A percentile compares a stretch with the other conserved stretches of the same genome.
Evolutionary conservation across 2,888 invertebrate species (phyloP).

Genomic region (Orthosia gothica): DNA sequence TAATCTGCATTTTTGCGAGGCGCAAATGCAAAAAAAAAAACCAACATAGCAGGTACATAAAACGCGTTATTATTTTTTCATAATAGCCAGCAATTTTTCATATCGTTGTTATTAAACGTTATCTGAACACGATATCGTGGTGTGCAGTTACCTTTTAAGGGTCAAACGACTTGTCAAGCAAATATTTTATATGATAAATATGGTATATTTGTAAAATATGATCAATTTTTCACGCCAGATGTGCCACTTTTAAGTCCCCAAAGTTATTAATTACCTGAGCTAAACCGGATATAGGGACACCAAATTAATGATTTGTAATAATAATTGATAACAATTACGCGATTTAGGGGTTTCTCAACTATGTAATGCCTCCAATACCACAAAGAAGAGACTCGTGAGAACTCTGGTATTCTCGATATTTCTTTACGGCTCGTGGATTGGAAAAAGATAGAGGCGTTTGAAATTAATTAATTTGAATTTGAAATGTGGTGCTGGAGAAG

Average conservation of each 20-base stretch:
- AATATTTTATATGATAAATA: constrained; percentile 35
- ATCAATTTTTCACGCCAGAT: constrained; percentile 40
- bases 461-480: too few species aligned
- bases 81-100: constrained; percentile 57
- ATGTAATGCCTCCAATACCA: too few species aligned
- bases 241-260: constrained; percentile 31
- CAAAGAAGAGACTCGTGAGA: too few species aligned
- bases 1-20: constrained; percentile 53
- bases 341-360: neutral
- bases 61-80: constrained; percentile 38
- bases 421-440: too few species aligned
- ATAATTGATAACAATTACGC: too few species aligned
- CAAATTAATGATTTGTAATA: neutral
- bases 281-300: neutral
- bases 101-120: constrained; percentile 46
- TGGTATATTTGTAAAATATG: constrained; percentile 25
- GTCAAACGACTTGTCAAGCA: constrained; percentile 37
- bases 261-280: constrained; percentile 20
- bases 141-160: constrained; percentile 39
- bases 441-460: too few species aligned
- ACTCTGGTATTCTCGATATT: too few species aligned
- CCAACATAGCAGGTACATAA: neutral
- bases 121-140: constrained; percentile 41
- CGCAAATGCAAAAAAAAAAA: constrained; percentile 16
- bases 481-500: too few species aligned